A percentile compares a stretch with the other conserved stretches of the same genome.
These are phyloP conservation scores for Urophycis tenuis DNA, from an alignment of 2,797 vertebrate genomes.

Conservation along the genomic window DNA sequence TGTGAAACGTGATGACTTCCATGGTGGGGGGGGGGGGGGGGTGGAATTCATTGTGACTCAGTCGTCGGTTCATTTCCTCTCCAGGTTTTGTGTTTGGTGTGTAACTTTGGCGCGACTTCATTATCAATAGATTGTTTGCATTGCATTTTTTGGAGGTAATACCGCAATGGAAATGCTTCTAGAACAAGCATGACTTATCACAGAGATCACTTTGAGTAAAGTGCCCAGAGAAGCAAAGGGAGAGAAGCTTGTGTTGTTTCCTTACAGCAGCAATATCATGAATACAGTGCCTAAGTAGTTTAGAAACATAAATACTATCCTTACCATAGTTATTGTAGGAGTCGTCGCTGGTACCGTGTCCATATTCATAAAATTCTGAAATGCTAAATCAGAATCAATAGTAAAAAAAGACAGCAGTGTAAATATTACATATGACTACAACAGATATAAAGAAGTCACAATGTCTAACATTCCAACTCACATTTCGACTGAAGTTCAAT, in stretches of 20 bases:
- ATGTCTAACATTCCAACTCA: no score
- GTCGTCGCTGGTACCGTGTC: conserved; percentile 85
- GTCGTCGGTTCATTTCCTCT: not conserved
- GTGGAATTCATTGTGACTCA: conserved; percentile 1
- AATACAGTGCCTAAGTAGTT: not conserved
- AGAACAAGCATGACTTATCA: not conserved
- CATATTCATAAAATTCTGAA: conserved; percentile 95
- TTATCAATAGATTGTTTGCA: not conserved
- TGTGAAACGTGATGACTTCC: conserved; percentile 46
- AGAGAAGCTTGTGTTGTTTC: not conserved
- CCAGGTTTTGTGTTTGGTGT: not conserved
- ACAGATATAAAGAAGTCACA: no score
- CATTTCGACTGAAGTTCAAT: no score
- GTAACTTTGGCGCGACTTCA: not conserved
- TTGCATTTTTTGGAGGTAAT: not conserved
- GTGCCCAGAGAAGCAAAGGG: not conserved
- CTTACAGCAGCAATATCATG: not conserved
- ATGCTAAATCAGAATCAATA: conserved; percentile 72
- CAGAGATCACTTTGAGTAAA: not conserved
- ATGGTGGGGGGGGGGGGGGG: conserved; percentile 10
- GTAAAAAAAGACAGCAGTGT: not conserved
- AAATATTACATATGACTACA: not conserved
- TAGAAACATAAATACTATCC: conserved; percentile 33
- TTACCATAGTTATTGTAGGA: conserved; percentile 94
- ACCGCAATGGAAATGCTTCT: not conserved